Conservation (phyloP, 2,113 vertebrate species). For the Tringa solitaria region DNA sequence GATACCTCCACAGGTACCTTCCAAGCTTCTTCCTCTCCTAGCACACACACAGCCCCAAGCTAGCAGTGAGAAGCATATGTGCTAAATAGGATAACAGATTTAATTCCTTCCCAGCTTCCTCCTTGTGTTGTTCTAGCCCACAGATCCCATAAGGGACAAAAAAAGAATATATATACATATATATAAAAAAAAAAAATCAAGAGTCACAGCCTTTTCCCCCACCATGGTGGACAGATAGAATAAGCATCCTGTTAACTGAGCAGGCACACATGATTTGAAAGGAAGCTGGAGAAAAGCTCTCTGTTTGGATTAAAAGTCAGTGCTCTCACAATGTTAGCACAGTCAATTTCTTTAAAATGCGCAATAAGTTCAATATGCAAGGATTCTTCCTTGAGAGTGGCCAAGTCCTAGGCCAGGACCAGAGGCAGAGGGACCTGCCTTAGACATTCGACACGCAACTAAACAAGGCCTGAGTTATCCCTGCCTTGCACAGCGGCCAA, state of each 20-base stretch:
- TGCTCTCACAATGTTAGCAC: not conserved
- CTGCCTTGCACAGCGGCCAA: not conserved
- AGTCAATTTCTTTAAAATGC: not conserved
- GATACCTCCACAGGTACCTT: not conserved
- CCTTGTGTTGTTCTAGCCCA: not conserved
- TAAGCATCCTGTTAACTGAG: not conserved
- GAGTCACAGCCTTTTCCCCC: not conserved
- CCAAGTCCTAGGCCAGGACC: not conserved
- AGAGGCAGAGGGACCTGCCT: not conserved
- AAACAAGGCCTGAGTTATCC: not conserved
- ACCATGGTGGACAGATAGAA: not conserved
- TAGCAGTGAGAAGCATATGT: not conserved
- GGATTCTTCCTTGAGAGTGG: not conserved
- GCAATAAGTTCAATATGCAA: not conserved
- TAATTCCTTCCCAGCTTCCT: not conserved
- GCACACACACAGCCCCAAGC: not conserved
- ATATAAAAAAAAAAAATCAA: not conserved
- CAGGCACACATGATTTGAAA: not conserved
- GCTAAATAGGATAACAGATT: not conserved
- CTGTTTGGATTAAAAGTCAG: not conserved
- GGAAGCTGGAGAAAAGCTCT: not conserved
- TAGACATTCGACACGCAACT: not conserved
- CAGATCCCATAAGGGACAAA: not conserved
- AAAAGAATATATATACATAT: not conserved
- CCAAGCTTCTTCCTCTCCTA: not conserved